A percentile compares a stretch with the other conserved stretches of the same genome.
Evolutionary conservation across 2,888 invertebrate genomes (phyloP).

Genomic region (Orchesella flavescens): DNA sequence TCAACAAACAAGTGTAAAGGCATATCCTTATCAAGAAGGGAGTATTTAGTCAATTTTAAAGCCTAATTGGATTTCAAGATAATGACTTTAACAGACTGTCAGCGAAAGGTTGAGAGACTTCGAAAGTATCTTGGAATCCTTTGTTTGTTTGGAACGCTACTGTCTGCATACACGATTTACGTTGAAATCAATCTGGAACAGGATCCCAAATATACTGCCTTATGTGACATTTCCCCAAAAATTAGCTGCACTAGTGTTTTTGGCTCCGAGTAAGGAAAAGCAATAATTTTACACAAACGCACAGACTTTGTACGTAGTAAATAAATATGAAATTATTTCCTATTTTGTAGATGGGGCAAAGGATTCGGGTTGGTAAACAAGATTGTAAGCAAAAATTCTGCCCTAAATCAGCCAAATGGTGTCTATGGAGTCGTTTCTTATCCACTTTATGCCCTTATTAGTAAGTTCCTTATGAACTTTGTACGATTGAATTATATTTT

Average conservation of each 20-base stretch:
- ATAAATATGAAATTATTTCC: too few species aligned
- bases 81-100: slow-evolving; percentile 12
- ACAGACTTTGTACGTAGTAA: too few species aligned
- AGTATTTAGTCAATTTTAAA: too few species aligned
- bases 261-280: slow-evolving; percentile 88
- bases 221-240: slow-evolving; percentile 88
- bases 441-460: slow-evolving; percentile 80
- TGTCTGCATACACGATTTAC: slow-evolving; percentile 86
- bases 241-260: slow-evolving; percentile 91
- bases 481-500: too few species aligned
- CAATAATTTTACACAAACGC: too few species aligned
- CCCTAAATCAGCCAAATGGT: slow-evolving; percentile 86
- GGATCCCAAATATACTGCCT: slow-evolving; percentile 82
- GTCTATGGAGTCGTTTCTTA: slow-evolving; percentile 87
- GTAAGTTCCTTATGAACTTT: too few species aligned
- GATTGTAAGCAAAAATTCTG: slow-evolving; percentile 79
- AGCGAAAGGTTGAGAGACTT: slow-evolving; percentile 27
- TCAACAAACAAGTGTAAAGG: too few species aligned
- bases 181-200: slow-evolving; percentile 83
- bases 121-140: slow-evolving; percentile 74
- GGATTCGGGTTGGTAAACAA: slow-evolving; percentile 86
- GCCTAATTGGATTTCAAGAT: too few species aligned
- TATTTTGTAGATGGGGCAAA: slow-evolving; percentile 82
- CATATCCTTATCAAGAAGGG: too few species aligned
- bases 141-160: slow-evolving; percentile 80